Base-by-base conservation (phyloP, 1,140 invertebrate genomes). In the Pseudomyrmex gracilis region DNA sequence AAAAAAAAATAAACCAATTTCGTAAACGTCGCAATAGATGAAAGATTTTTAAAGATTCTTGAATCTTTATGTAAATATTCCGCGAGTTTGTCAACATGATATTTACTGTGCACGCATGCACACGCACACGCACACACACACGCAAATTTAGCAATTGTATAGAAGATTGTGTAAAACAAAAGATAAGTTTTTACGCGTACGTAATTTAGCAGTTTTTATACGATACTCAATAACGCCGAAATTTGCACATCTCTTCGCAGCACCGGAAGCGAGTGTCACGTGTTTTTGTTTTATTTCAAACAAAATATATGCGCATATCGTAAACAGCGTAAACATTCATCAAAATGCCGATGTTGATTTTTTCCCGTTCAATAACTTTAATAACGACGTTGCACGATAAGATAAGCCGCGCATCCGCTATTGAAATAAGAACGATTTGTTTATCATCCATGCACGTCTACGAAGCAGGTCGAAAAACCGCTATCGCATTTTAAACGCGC, bases 401-500 rank as follows among this genome's bases (percentile, higher is more conserved):
- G 76, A 80, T 80, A 80, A 71, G 34, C 8, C 43, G 53, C 43
- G 47, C 24, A 22, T 57, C 20, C 66, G 76, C 70, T 61, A 70
- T 15, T 49, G 53, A 80, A 80, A 47, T 60, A 60, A 22, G 66
- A 71, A 51, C 64, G 53, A 12, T 15, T 58, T 53, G 45, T 70
- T 80, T 71, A 60, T 71, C 76, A 10, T 53, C 13, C 34, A 7
- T 10, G 10, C 76, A 20, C 34, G 51, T 24, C 51, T 17, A 4
- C 34, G 74, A 78, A 68, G 51, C 34, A 43, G 64, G 64, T 68
- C 64, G 76, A 78, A 78, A 78, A 78, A 60, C 43, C 15, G 66
- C 43, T 70, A 58, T 58, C 76, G 20, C 43, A 57, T 58, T 58
- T 70, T 51, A 51, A 47, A 9, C 34, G 61, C n/a, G 15, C 67